Conservation (phyloP, 2,113 vertebrate species). For the Nannobrachium achirus region DNA sequence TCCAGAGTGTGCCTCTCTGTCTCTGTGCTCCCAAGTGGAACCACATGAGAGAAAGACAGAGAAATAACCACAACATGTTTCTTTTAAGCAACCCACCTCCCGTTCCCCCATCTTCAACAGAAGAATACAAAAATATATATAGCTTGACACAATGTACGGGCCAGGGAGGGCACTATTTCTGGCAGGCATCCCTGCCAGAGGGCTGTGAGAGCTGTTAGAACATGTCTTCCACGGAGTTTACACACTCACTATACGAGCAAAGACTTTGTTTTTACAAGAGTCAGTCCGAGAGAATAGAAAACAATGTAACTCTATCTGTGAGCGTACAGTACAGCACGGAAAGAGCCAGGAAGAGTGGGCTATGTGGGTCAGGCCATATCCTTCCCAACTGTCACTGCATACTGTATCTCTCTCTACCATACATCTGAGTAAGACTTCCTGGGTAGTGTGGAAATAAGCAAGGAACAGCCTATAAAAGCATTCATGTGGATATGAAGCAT, state of each 20-base stretch:
- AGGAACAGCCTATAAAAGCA: conserved; percentile 1
- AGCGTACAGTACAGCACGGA: conserved; percentile 32
- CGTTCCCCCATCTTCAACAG: conserved; percentile 43
- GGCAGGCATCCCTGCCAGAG: conserved; percentile 30
- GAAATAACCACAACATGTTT: conserved; percentile 47
- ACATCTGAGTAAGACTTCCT: conserved; percentile 36
- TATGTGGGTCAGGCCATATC: conserved; percentile 39
- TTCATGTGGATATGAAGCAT: conserved; percentile 2
- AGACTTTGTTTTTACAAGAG: conserved; percentile 51
- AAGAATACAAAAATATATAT: conserved; percentile 57
- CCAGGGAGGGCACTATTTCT: conserved; percentile 59
- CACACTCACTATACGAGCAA: conserved; percentile 21
- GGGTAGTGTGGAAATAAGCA: background rate
- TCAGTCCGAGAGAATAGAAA: conserved; percentile 19
- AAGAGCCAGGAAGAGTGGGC: conserved; percentile 53
- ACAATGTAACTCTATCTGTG: conserved; percentile 30
- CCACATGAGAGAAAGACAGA: conserved; percentile 65
- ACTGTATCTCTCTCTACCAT: conserved; percentile 34
- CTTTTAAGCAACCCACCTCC: conserved; percentile 14
- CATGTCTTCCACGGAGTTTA: conserved; percentile 45
- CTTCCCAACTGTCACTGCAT: conserved; percentile 46
- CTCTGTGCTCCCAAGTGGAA: conserved; percentile 24
- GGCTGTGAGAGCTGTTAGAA: conserved; percentile 44
- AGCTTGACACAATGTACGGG: conserved; percentile 39
- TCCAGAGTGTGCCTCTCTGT: conserved; percentile 45